phyloP scores from a whole-genome alignment of 1,140 invertebrate genomes.

The Bicyclus anynana region DNA sequence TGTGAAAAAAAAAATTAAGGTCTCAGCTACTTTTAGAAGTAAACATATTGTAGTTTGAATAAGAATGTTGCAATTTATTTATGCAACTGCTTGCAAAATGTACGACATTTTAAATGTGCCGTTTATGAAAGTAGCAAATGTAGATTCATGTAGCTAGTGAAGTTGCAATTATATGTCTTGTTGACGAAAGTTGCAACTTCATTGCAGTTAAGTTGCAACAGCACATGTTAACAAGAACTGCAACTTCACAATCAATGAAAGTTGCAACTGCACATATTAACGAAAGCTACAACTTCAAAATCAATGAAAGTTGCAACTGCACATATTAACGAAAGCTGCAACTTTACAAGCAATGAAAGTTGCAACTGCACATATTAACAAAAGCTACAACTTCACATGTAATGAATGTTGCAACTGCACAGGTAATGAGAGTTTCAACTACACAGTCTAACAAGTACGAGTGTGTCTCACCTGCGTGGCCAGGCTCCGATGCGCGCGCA shows the following conservation, averaged over 20 bases:
- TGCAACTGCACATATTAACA: neutral
- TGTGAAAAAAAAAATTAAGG: slow-evolving; percentile 26
- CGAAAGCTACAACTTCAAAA: neutral
- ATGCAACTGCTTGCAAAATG: too few species aligned
- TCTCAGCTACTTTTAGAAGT: too few species aligned
- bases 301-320: neutral
- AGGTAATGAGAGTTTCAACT: neutral
- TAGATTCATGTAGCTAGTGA: too few species aligned
- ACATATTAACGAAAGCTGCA: neutral
- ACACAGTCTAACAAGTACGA: neutral
- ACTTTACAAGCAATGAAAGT: neutral
- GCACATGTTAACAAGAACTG: too few species aligned
- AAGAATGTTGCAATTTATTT: too few species aligned
- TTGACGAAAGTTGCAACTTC: too few species aligned
- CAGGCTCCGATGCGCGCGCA: slow-evolving; percentile 55
- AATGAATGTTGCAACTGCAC: neutral
- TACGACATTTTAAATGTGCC: too few species aligned
- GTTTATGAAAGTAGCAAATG: too few species aligned
- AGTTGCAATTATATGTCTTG: too few species aligned
- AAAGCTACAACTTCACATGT: neutral
- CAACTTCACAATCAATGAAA: too few species aligned
- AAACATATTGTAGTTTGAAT: too few species aligned
- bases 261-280: neutral
- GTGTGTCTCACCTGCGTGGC: slow-evolving; percentile 52
- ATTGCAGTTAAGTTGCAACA: too few species aligned